Base-by-base conservation (phyloP, 2,888 invertebrate genomes). In the Spatulosminthurus flaviceps region DNA sequence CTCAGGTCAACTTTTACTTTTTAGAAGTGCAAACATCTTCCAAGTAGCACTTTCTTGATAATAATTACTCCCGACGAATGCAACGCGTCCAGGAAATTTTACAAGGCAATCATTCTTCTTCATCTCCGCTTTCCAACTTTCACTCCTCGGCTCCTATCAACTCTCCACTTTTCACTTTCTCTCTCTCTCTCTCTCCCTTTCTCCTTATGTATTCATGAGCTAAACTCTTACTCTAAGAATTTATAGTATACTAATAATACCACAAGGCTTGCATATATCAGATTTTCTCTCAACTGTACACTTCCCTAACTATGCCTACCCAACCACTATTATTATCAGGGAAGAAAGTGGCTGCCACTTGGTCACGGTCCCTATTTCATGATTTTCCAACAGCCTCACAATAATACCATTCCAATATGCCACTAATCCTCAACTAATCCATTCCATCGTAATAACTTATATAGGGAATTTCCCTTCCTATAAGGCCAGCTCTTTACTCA, bases 241-340 rank as follows among this genome's bases (percentile, higher is more conserved):
- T 51, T n/a, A n/a, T n/a, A n/a, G n/a, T n/a, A n/a, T n/a, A n/a
- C n/a, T n/a, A n/a, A n/a, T 51, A 51, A 19, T 51, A 51, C 16
- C 51, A n/a, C 9, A 13, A 19, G 16, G 51, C 51, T 16, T n/a
- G n/a, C n/a, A n/a, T 2, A 51, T 51, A 34, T 34, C 34, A 34
- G 34, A 34, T 34, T 34, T 34, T 34, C 34, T n/a, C 34, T 34
- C 34, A 9, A 9, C 9, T 9, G 7, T 51, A 4, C 9, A 7
- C n/a, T 16, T 51, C 51, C n/a, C 51, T 19, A 2, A 2, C 5
- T 16, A 51, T 51, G n/a, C 51, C 5, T 51, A 51, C 16, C 34
- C 34, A 19, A 51, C 51, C 51, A 51, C 51, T 51, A 69, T 69
- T 34, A 29, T 69, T 26, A 69, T 69, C 34, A 69, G 34, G 34